A percentile compares a stretch with the other conserved stretches of the same genome.
Conservation (phyloP, 2,888 invertebrate genomes). For the Orchesellides sinensis region DNA sequence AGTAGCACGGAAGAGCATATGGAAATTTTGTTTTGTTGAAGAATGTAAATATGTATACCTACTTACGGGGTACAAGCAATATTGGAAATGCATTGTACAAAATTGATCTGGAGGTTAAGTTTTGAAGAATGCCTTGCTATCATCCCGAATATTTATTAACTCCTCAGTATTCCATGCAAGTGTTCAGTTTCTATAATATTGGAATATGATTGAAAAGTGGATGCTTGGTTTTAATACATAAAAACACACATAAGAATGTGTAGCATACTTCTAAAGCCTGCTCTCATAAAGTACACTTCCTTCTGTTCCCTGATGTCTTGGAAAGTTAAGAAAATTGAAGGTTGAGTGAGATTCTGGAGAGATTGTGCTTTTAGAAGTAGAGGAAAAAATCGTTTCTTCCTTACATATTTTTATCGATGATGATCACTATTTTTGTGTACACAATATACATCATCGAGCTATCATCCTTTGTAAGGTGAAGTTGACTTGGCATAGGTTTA, state of each 20-base stretch:
- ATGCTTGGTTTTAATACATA: constrained; percentile 3
- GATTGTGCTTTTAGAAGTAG: constrained; percentile 40
- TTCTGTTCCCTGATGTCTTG: constrained; percentile 25
- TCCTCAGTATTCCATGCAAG: neutral
- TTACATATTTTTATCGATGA: constrained; percentile 39
- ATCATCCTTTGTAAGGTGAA: constrained; percentile 43
- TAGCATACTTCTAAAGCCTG: neutral
- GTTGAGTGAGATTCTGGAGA: constrained; percentile 48
- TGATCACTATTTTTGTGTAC: constrained; percentile 56
- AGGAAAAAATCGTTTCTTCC: constrained; percentile 38
- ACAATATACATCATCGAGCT: constrained; percentile 60
- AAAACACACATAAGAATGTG: neutral
- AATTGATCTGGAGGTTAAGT: neutral
- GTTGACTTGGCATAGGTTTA: constrained; percentile 49
- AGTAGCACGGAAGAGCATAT: neutral
- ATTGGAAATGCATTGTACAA: too few species aligned
- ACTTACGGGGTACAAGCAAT: too few species aligned
- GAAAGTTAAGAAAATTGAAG: constrained; percentile 59
- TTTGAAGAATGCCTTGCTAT: neutral
- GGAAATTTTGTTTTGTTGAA: too few species aligned
- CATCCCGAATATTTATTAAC: neutral
- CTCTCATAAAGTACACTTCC: neutral
- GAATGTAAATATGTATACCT: neutral
- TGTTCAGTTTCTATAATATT: constrained; percentile 14
- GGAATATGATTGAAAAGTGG: constrained; percentile 35